Base-by-base conservation (phyloP, 2,113 vertebrate genomes). In the Upupa epops region DNA sequence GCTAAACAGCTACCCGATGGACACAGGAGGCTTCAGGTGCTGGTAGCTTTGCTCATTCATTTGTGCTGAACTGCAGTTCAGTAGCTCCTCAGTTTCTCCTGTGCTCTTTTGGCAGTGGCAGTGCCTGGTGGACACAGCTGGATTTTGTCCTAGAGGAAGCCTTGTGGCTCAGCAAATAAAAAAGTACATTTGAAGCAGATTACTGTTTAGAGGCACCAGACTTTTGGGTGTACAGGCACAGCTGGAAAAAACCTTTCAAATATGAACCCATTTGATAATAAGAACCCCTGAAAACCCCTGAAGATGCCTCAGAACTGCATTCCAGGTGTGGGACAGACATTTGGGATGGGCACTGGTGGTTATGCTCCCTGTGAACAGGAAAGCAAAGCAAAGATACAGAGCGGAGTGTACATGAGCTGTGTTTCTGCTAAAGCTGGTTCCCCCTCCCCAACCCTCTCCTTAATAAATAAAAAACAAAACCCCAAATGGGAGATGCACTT, bases 381-480 rank as follows among this genome's bases (percentile, higher is more conserved):
- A 54, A 76, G 46, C 55, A 61, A 84, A 58, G 59, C 0, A 1
- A 84, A 79, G 46, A 11, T 13, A 18, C 4, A 2, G 5, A 2
- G 21, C 68, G 32, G 69, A 71, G 34, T 5, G 8, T 6, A 1
- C 77, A 24, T 59, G 56, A 81, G 72, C 51, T 79, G 24, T 31
- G 5, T 56, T 81, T 79, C 70, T 87, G n/a, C 75, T 72, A 42
- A 66, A 81, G 80, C 12, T 58, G 55, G 32, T 77, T 70, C 37
- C n/a, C 17, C 8, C 4, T 17, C n/a, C 31, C 29, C 24, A 16
- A 0, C 1, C 2, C 20, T 13, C 6, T 59, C 37, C 46, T 80
- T 56, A 83, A 45, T 31, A 65, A 80, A 79, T 11, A 7, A 28
- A 49, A 42, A 60, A 61, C 49, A 32, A 59, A 9, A 25, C 40